Base-by-base conservation (phyloP, 2,797 vertebrate species). In the Cirrhinus molitorella region DNA sequence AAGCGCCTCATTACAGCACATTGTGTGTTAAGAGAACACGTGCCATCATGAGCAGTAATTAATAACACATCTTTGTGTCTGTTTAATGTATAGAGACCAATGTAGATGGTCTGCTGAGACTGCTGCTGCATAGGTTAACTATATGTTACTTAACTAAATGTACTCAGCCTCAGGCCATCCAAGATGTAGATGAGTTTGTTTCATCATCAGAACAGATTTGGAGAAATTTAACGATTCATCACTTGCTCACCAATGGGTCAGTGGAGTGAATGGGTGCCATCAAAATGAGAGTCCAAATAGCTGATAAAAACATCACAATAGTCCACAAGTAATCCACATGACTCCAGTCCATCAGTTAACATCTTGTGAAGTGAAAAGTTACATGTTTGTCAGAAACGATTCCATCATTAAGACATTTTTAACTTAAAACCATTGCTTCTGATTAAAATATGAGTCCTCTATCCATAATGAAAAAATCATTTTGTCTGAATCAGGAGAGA, bases 11-110 rank as follows among this genome's bases (percentile, higher is more conserved):
- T 25, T 70, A 70, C 67, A 47, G 40, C 2, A n/a, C 40, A 68
- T 68, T 68, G 66, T 68, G 37, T 23, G n/a, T 70, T 25, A 70
- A 45, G n/a, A 70, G 40, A 70, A 47, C 40, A 47, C 13, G 9
- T 10, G 34, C 5, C 19, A n/a, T 40, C 65, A n/a, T 40, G 67
- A 47, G 40, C 40, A 45, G 67, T 47, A 70, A 47, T 28, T 47
- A 70, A 47, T 28, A 72, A 72, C 19, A 71, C 45, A 72, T 47
- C 14, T 49, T 19, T 70, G 7, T 16, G 14, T 49, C 14, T 28
- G 23, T 49, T 71, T 71, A 28, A 71, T 3, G 16, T 19, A 45
- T 45, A 5, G 23, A 71, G 23, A 45, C 37, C 9, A 23, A 68
- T 17, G 13, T 45, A 17, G n/a, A 68, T 37, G 66, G 34, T 40